phyloP scores from a whole-genome alignment of 1,140 invertebrate genomes.

The Sitodiplosis mosellana region DNA sequence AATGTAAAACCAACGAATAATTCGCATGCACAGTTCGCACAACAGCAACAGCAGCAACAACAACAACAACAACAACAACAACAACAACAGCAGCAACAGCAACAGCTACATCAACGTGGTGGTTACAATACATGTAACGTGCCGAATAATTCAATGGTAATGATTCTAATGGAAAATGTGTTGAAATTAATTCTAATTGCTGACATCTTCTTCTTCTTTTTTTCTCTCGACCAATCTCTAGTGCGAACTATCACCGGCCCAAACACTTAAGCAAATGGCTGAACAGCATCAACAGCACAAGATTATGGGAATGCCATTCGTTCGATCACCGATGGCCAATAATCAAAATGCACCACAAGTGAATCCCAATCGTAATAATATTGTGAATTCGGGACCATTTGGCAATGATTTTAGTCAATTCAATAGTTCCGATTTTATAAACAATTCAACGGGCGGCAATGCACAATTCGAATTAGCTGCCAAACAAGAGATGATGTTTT shows the following conservation, averaged over 20 bases:
- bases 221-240: slow-evolving; percentile 21
- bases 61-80: slow-evolving; percentile 3
- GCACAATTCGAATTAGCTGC: slow-evolving; percentile 16
- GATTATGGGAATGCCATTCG: slow-evolving; percentile 29
- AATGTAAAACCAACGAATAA: slow-evolving; percentile 29
- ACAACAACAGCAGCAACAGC: slow-evolving; percentile 8
- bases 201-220: slow-evolving; percentile 5
- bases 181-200: slow-evolving; percentile 6
- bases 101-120: slow-evolving; percentile 9
- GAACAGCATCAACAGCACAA: slow-evolving; percentile 86
- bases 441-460: not conserved
- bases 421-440: not conserved
- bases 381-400: slow-evolving; percentile 9
- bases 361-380: slow-evolving; percentile 11
- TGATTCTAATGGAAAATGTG: slow-evolving; percentile 9
- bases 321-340: slow-evolving; percentile 12
- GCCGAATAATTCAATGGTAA: slow-evolving; percentile 23
- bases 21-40: slow-evolving; percentile 1
- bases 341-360: slow-evolving; percentile 11
- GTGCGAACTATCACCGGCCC: slow-evolving; percentile 56
- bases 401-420: slow-evolving; percentile 20
- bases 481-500: slow-evolving; percentile 24
- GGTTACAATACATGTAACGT: slow-evolving; percentile 19
- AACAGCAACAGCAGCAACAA: not conserved
- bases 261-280: slow-evolving; percentile 89